A percentile compares a stretch with the other conserved stretches of the same genome.
These are phyloP conservation scores for Botia kubotai DNA, from an alignment of 2,797 vertebrate species.

Conservation along the genomic window DNA sequence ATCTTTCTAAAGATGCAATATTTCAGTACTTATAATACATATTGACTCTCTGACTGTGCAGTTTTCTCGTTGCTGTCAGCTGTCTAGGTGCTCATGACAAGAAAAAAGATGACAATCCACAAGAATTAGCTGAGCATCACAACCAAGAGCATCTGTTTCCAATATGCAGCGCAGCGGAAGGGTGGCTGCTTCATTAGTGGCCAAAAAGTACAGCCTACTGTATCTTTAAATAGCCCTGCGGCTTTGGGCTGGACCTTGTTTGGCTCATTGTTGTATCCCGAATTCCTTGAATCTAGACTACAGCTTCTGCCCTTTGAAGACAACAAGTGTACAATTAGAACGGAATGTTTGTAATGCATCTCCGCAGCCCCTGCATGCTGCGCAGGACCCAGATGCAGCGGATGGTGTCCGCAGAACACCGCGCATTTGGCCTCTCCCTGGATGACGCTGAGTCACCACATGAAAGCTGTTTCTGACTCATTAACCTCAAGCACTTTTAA, in stretches of 20 bases:
- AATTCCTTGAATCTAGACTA: conserved; percentile 67
- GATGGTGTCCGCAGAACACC: conserved; percentile 29
- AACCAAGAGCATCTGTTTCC: conserved; percentile 66
- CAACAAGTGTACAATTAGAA: conserved; percentile 70
- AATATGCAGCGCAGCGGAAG: conserved; percentile 66
- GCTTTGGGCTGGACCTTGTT: conserved; percentile 68
- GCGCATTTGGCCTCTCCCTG: conserved; percentile 42
- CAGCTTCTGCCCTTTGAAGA: conserved; percentile 66
- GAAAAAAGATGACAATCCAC: conserved; percentile 44
- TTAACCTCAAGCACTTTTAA: conserved; percentile 37
- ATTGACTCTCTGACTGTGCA: too few relatives aligned
- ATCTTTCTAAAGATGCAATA: too few relatives aligned
- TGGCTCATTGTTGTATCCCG: conserved; percentile 69
- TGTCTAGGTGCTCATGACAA: neutral
- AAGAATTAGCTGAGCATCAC: conserved; percentile 62
- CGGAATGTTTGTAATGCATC: conserved; percentile 66
- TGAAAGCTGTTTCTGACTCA: conserved; percentile 40
- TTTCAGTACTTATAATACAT: neutral
- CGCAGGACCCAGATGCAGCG: conserved; percentile 39
- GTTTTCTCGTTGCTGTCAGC: too few relatives aligned
- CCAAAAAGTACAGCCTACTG: conserved; percentile 66
- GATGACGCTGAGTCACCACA: conserved; percentile 43
- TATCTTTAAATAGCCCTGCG: conserved; percentile 68
- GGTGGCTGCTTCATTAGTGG: conserved; percentile 65
- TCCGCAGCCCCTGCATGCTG: conserved; percentile 46